Percentiles rank a stretch among this genome's conserved stretches.
These are phyloP conservation scores for Etheostoma spectabile DNA, from an alignment of 2,113 vertebrate species.

Conservation along the genomic window DNA sequence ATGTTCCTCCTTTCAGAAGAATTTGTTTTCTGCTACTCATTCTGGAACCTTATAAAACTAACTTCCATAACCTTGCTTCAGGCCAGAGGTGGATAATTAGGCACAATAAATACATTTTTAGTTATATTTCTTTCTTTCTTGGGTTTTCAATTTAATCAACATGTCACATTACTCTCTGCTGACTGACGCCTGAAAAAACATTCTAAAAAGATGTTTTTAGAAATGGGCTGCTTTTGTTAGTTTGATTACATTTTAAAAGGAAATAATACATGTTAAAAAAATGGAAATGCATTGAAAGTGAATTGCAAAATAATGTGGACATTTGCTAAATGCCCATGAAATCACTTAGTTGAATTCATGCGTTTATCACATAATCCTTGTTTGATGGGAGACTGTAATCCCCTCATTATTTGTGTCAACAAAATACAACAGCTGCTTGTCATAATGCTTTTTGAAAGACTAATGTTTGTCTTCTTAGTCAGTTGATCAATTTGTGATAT, in stretches of 20 bases:
- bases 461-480: constrained; percentile 43
- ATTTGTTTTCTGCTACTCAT: constrained; percentile 22
- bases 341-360: constrained; percentile 39
- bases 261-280: not conserved
- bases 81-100: constrained; percentile 12
- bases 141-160: constrained; percentile 6
- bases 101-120: constrained; percentile 15
- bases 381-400: constrained; percentile 62
- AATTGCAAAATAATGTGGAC: constrained; percentile 28
- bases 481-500: constrained; percentile 55
- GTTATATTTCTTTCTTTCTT: not conserved
- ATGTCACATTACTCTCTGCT: not conserved
- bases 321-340: constrained; percentile 35
- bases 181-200: constrained; percentile 3
- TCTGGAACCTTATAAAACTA: constrained; percentile 22
- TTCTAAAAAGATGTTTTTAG: not conserved
- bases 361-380: constrained; percentile 67
- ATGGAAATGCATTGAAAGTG: not conserved
- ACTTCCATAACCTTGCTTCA: constrained; percentile 1
- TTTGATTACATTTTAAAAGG: not conserved
- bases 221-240: not conserved
- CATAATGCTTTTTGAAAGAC: constrained; percentile 38
- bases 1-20: constrained; percentile 38
- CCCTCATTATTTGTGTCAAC: constrained; percentile 68
- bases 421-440: constrained; percentile 40